phyloP scores from a whole-genome alignment of 2,797 vertebrate genomes.

The Enteromius viviparus region DNA sequence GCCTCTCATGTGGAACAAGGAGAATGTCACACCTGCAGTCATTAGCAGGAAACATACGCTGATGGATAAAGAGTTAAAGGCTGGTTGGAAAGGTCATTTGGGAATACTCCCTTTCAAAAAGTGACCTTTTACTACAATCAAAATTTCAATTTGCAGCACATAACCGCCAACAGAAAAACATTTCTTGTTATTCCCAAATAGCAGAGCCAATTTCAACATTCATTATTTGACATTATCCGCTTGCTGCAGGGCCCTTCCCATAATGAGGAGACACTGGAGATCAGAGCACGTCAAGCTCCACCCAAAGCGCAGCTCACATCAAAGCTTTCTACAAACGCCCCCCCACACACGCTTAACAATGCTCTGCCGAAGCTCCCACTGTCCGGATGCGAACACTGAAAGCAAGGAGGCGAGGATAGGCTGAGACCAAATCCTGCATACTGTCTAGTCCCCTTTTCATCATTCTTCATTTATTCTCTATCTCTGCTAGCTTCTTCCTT shows the following conservation, averaged over 20 bases:
- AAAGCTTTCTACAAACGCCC: conserved; percentile 22
- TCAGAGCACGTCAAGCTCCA: conserved; percentile 41
- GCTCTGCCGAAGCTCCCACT: conserved; percentile 29
- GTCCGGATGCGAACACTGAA: conserved; percentile 28
- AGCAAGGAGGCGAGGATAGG: conserved; percentile 36
- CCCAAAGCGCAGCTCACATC: conserved; percentile 42
- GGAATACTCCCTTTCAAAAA: conserved; percentile 57
- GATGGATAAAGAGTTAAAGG: conserved; percentile 52
- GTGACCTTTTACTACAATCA: conserved; percentile 59
- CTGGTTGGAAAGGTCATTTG: conserved; percentile 57
- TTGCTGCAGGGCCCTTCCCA: conserved; percentile 16
- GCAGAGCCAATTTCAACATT: conserved; percentile 39
- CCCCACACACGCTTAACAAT: conserved; percentile 29
- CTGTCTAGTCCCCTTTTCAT: conserved; percentile 21
- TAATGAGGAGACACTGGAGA: conserved; percentile 48
- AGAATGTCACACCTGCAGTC: conserved; percentile 41
- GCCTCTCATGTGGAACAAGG: conserved; percentile 26
- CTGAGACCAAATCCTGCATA: conserved; percentile 36
- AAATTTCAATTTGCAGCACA: conserved; percentile 42
- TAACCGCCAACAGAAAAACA: conserved; percentile 46
- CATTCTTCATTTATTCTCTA: conserved; percentile 13
- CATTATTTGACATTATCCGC: conserved; percentile 51
- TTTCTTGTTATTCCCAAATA: conserved; percentile 47
- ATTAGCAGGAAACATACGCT: conserved; percentile 40
- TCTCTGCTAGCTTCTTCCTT: conserved; percentile 19